Evolutionary conservation across 2,113 vertebrate genomes (phyloP).

Genomic region (Circaetus gallicus): DNA sequence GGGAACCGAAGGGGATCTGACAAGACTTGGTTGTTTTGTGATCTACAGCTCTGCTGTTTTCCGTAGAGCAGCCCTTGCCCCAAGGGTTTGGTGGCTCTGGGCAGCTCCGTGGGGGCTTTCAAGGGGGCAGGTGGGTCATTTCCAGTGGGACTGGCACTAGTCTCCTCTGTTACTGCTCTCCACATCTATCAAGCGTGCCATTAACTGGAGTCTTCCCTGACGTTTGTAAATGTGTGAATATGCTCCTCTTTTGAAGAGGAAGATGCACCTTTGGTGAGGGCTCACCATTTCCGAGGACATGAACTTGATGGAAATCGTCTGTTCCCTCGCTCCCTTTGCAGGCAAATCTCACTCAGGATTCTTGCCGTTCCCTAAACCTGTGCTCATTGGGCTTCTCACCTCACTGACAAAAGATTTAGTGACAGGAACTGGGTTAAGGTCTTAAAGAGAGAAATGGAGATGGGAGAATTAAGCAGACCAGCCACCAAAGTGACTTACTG

Average conservation of each 20-base stretch:
- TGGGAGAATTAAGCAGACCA: neutral
- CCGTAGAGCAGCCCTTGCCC: fast-evolving
- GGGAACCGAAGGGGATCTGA: neutral
- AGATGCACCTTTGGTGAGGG: neutral
- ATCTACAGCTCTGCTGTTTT: neutral
- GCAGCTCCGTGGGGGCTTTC: neutral
- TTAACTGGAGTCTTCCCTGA: neutral
- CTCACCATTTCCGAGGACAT: neutral
- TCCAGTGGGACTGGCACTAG: neutral
- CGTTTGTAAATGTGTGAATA: neutral
- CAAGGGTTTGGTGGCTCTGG: neutral
- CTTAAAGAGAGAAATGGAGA: neutral
- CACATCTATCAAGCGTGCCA: neutral
- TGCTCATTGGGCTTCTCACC: neutral
- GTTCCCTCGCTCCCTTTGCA: neutral
- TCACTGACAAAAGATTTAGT: neutral
- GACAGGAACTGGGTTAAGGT: neutral
- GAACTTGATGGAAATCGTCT: neutral
- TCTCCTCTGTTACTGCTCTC: neutral
- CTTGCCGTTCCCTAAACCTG: neutral
- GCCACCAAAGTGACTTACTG: neutral
- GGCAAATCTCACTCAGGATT: neutral
- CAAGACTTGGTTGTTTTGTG: neutral
- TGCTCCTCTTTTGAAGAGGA: neutral
- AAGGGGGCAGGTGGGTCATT: neutral